phyloP scores from a whole-genome alignment of 2,797 vertebrate species.

The Rallus crepitans region DNA sequence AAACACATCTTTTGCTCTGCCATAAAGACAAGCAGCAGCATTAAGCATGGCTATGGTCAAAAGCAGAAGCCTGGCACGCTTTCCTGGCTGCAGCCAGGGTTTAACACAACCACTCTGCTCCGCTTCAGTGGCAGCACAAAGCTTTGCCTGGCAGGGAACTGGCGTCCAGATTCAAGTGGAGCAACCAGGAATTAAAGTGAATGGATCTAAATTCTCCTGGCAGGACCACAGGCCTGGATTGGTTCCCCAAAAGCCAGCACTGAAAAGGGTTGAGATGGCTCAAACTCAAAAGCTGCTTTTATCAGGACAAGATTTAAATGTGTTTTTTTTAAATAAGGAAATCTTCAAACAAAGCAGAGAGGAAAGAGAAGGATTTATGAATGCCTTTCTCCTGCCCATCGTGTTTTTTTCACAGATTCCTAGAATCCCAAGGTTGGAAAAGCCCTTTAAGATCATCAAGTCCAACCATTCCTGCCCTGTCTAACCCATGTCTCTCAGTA shows the following conservation, averaged over 20 bases:
- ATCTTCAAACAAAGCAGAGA: neutral
- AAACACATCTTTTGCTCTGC: neutral
- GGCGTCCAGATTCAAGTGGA: neutral
- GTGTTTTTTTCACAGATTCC: neutral
- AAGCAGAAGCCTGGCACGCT: neutral
- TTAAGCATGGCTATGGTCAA: neutral
- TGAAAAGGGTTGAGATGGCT: neutral
- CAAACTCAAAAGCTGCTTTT: neutral
- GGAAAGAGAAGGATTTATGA: neutral
- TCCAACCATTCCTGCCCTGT: too few species aligned
- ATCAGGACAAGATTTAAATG: neutral
- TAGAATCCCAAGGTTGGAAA: too few species aligned
- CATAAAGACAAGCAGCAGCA: neutral
- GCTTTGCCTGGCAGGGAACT: neutral
- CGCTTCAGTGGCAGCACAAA: neutral
- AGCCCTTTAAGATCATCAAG: too few species aligned
- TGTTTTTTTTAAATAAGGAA: neutral
- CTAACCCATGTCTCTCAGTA: too few species aligned
- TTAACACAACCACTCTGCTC: neutral
- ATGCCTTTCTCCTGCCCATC: rapidly evolving
- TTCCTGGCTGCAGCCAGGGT: neutral
- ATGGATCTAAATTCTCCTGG: neutral
- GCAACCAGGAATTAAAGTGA: neutral
- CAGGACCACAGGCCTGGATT: neutral
- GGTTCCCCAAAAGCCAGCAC: neutral